phyloP scores from a whole-genome alignment of 1,140 invertebrate species.

The Augochlora pura region DNA sequence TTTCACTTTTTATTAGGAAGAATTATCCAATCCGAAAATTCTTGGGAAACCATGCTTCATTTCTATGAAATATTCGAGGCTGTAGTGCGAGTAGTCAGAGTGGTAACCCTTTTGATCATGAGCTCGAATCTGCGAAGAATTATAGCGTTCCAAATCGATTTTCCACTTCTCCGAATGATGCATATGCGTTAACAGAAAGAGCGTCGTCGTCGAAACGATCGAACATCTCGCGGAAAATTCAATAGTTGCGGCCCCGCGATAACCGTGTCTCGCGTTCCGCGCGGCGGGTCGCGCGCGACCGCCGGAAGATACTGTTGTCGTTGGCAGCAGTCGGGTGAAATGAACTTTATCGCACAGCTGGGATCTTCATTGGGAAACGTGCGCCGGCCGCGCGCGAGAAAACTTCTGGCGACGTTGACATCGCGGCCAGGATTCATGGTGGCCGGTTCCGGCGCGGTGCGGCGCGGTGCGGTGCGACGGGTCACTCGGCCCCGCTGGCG shows the following conservation, averaged over 20 bases:
- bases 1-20: too few relatives aligned
- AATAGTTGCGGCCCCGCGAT: constrained; percentile 55
- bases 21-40: too few relatives aligned
- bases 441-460: constrained; percentile 2
- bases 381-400: constrained; percentile 32
- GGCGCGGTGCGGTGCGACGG: neutral
- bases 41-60: too few relatives aligned
- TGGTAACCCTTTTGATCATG: too few relatives aligned
- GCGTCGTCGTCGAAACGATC: neutral
- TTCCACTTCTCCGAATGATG: too few relatives aligned
- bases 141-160: too few relatives aligned
- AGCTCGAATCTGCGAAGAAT: too few relatives aligned
- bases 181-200: too few relatives aligned
- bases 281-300: neutral
- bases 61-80: too few relatives aligned
- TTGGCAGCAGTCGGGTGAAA: constrained; percentile 46
- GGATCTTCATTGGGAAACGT: constrained; percentile 64
- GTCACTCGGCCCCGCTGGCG: neutral
- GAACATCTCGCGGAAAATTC: constrained; percentile 29
- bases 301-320: constrained; percentile 54
- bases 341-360: constrained; percentile 66
- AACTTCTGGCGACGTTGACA: constrained; percentile 38
- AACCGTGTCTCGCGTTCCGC: constrained; percentile 37
- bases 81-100: too few relatives aligned
- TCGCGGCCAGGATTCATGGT: constrained; percentile 32